Conservation (phyloP, 2,797 vertebrate species). For the Cossypha dichroa region DNA sequence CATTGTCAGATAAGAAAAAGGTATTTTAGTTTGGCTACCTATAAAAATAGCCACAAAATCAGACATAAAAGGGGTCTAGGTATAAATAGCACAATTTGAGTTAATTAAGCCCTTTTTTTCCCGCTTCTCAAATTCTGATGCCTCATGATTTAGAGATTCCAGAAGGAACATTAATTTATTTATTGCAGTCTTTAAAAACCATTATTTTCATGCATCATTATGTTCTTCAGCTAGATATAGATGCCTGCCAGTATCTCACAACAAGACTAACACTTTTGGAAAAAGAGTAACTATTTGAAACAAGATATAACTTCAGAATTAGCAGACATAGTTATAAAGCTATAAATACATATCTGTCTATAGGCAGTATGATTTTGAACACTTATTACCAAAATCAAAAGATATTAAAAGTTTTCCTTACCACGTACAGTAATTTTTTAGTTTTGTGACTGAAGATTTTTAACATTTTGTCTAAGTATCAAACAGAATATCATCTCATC, state of each 20-base stretch:
- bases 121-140: background rate
- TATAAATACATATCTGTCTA: background rate
- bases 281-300: slow-evolving; percentile 32
- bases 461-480: background rate
- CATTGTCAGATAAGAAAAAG: background rate
- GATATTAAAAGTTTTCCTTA: background rate
- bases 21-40: background rate
- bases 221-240: background rate
- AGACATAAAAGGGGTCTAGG: background rate
- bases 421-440: background rate
- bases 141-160: background rate
- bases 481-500: background rate
- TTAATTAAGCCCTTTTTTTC: background rate
- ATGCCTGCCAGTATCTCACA: slow-evolving; percentile 29
- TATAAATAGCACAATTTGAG: background rate
- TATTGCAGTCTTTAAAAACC: background rate
- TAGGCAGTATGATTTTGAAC: background rate
- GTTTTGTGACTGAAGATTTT: background rate
- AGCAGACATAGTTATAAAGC: background rate
- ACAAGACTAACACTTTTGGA: slow-evolving; percentile 44
- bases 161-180: background rate
- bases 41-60: background rate
- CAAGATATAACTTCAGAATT: background rate
- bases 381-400: background rate
- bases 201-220: background rate